A percentile compares a stretch with the other conserved stretches of the same genome.
phyloP scores from a whole-genome alignment of 2,113 vertebrate species.

The Periophthalmodon schlosseri region DNA sequence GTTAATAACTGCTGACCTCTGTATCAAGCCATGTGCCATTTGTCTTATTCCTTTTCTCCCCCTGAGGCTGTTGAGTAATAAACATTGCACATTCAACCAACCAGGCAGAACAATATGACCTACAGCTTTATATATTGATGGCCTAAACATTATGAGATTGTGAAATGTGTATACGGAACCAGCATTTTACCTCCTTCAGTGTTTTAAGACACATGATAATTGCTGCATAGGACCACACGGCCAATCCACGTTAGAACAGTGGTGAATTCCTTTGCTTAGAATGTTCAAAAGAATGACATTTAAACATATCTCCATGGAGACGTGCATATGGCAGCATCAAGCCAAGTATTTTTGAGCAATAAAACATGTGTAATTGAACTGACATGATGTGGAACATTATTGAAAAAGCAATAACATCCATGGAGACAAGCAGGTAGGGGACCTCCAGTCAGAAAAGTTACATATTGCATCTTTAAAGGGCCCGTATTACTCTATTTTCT shows the following conservation, averaged over 20 bases:
- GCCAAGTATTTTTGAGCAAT: too few species aligned
- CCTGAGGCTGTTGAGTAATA: background rate
- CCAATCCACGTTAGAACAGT: background rate
- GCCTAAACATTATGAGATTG: background rate
- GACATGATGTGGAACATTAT: too few species aligned
- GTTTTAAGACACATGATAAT: background rate
- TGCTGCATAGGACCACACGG: background rate
- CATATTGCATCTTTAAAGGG: too few species aligned
- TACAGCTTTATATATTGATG: background rate
- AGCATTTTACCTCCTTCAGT: background rate
- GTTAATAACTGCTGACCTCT: background rate
- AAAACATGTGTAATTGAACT: too few species aligned
- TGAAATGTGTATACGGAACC: background rate
- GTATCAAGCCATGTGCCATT: background rate
- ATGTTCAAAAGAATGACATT: too few species aligned
- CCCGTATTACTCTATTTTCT: too few species aligned
- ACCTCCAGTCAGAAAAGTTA: too few species aligned
- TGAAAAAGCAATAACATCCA: background rate
- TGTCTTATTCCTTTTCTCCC: background rate
- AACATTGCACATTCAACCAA: conserved; percentile 3
- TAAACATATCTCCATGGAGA: too few species aligned
- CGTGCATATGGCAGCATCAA: too few species aligned
- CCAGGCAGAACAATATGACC: background rate
- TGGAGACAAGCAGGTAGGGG: background rate
- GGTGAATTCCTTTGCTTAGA: background rate